A percentile compares a stretch with the other conserved stretches of the same genome.
Evolutionary conservation across 2,113 vertebrate species (phyloP).

Genomic region (Morone chrysops): DNA sequence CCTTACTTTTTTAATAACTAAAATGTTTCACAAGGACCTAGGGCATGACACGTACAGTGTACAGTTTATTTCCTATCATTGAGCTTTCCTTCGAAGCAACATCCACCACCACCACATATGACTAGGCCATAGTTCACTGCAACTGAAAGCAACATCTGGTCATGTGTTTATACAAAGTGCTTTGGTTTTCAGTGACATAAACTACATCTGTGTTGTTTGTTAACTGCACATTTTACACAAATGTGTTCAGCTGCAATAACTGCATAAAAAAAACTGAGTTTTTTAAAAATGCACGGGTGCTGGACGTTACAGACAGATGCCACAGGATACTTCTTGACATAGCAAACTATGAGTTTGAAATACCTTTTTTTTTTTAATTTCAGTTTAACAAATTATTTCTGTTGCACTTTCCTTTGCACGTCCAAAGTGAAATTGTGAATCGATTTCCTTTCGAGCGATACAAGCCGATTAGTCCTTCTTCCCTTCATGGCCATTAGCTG

Average conservation of each 20-base stretch:
- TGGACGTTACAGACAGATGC: conserved; percentile 16
- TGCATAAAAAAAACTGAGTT: not conserved
- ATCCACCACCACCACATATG: conserved; percentile 6
- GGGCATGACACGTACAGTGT: conserved; percentile 43
- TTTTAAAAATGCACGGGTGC: conserved; percentile 26
- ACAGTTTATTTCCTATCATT: conserved; percentile 38
- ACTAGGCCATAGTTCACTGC: conserved; percentile 50
- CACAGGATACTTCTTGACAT: not conserved
- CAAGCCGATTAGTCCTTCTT: conserved; percentile 74
- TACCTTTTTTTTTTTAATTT: conserved; percentile 7
- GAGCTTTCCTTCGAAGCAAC: conserved; percentile 24
- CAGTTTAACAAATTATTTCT: conserved; percentile 26
- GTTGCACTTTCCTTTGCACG: not conserved
- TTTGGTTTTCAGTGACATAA: conserved; percentile 61
- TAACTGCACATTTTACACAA: conserved; percentile 21
- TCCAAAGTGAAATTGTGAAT: conserved; percentile 11
- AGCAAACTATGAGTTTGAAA: conserved; percentile 8
- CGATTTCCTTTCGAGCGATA: not conserved
- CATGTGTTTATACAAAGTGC: conserved; percentile 52
- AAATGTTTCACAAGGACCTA: conserved; percentile 25
- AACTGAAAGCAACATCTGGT: conserved; percentile 47
- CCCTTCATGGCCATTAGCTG: conserved; percentile 81
- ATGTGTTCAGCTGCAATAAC: conserved; percentile 19
- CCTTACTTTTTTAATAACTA: conserved; percentile 4
- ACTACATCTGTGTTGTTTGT: conserved; percentile 39